Evolutionary conservation across 2,888 invertebrate genomes (phyloP).

Genomic region (Diabrotica balteata): DNA sequence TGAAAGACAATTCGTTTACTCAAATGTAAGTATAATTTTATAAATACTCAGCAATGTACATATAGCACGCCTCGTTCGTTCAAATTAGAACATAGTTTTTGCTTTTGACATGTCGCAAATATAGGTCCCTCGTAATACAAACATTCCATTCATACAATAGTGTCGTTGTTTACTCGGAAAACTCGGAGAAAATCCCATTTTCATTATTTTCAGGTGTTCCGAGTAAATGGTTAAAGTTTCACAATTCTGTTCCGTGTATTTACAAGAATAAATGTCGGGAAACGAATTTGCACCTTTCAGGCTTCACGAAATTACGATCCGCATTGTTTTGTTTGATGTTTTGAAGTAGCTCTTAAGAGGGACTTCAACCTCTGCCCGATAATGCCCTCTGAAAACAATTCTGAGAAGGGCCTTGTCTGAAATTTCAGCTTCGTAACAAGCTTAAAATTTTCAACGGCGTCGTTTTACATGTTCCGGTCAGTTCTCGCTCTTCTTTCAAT

Average conservation of each 20-base stretch:
- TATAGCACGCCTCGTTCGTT: too few relatives aligned
- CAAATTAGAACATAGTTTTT: background rate
- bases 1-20: too few relatives aligned
- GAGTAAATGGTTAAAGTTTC: slow-evolving; percentile 12
- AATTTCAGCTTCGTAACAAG: background rate
- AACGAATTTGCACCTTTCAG: slow-evolving; percentile 24
- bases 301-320: slow-evolving; percentile 17
- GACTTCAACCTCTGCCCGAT: slow-evolving; percentile 5
- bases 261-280: slow-evolving; percentile 13
- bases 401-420: background rate
- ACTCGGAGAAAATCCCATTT: slow-evolving; percentile 11
- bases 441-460: background rate
- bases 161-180: slow-evolving; percentile 14
- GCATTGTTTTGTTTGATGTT: slow-evolving; percentile 12
- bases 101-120: background rate
- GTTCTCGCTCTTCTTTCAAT: too few relatives aligned
- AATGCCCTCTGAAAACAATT: slow-evolving; percentile 3
- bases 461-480: too few relatives aligned
- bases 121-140: slow-evolving; percentile 1
- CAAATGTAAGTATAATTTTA: too few relatives aligned
- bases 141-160: slow-evolving; percentile 13
- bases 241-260: slow-evolving; percentile 12
- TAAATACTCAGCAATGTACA: too few relatives aligned
- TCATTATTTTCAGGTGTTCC: slow-evolving; percentile 9
- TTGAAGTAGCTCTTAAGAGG: slow-evolving; percentile 2